These are phyloP conservation scores for Epinotia brunnichana DNA, from an alignment of 2,888 invertebrate genomes.

Conservation along the genomic window DNA sequence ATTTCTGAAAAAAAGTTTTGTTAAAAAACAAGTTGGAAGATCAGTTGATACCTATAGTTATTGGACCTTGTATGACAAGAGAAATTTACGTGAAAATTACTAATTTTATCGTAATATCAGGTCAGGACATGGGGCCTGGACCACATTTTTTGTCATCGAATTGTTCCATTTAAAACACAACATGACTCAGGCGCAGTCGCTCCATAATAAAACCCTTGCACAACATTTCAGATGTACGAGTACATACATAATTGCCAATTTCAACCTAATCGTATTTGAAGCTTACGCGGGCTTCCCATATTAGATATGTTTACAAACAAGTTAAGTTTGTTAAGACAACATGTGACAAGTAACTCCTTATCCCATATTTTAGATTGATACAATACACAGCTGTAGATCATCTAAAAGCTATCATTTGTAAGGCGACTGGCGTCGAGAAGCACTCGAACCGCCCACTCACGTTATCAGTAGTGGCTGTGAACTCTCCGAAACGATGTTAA, in stretches of 20 bases:
- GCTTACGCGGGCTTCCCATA: not conserved
- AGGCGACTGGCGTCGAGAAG: slow-evolving; percentile 15
- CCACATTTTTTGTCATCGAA: too few relatives aligned
- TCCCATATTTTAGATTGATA: not conserved
- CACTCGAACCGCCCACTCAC: slow-evolving; percentile 36
- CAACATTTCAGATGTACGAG: too few relatives aligned
- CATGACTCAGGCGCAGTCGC: too few relatives aligned
- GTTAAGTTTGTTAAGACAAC: not conserved
- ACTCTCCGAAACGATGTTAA: slow-evolving; percentile 42
- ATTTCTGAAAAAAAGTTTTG: not conserved
- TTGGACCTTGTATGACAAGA: too few relatives aligned
- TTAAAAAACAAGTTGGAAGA: too few relatives aligned
- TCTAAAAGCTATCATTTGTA: slow-evolving; percentile 17
- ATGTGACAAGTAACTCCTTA: not conserved
- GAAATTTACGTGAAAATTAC: too few relatives aligned
- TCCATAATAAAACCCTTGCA: not conserved
- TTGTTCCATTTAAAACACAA: too few relatives aligned
- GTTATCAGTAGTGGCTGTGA: slow-evolving; percentile 40
- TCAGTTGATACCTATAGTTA: too few relatives aligned
- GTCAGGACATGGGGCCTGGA: too few relatives aligned
- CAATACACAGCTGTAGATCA: not conserved
- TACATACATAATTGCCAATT: too few relatives aligned
- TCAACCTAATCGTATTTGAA: not conserved
- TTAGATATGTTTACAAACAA: not conserved
- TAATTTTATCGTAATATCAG: too few relatives aligned